A percentile compares a stretch with the other conserved stretches of the same genome.
Conservation (phyloP, 2,888 invertebrate species). For the Thera obeliscata region DNA sequence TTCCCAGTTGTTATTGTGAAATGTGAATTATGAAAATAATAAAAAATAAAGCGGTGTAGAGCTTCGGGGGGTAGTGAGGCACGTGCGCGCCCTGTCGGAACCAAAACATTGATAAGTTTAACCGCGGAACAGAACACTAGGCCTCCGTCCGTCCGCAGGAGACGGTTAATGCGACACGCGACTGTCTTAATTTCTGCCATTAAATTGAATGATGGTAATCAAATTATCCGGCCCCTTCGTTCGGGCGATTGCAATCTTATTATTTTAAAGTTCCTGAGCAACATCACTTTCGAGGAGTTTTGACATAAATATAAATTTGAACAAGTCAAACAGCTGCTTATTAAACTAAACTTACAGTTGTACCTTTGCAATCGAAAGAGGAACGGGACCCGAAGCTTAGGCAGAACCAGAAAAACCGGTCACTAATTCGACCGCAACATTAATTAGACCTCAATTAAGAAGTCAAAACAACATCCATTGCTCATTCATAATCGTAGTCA, state of each 20-base stretch:
- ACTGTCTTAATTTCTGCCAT: slow-evolving; percentile 71
- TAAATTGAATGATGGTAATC: slow-evolving; percentile 66
- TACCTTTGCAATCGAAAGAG: no score
- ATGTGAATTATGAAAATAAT: slow-evolving; percentile 84
- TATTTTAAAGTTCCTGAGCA: slow-evolving; percentile 33
- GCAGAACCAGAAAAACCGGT: no score
- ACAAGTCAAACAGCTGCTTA: not conserved
- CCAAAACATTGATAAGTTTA: slow-evolving; percentile 82
- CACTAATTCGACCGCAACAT: no score
- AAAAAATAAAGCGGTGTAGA: slow-evolving; percentile 74
- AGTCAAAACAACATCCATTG: no score
- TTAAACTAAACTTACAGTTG: not conserved
- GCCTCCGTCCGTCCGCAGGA: slow-evolving; percentile 29
- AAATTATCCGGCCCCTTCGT: slow-evolving; percentile 52
- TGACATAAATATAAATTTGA: slow-evolving; percentile 1
- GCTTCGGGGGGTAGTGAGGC: slow-evolving; percentile 77
- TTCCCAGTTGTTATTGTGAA: slow-evolving; percentile 82
- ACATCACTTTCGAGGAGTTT: slow-evolving; percentile 15
- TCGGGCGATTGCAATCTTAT: slow-evolving; percentile 36
- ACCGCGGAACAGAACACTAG: slow-evolving; percentile 59
- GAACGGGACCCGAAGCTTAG: no score
- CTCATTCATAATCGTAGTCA: no score
- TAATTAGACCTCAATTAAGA: no score
- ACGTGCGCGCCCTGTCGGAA: slow-evolving; percentile 64
- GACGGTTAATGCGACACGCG: slow-evolving; percentile 72